These are phyloP conservation scores for Octonoba sinensis DNA, from an alignment of 2,888 invertebrate genomes.

Conservation along the genomic window DNA sequence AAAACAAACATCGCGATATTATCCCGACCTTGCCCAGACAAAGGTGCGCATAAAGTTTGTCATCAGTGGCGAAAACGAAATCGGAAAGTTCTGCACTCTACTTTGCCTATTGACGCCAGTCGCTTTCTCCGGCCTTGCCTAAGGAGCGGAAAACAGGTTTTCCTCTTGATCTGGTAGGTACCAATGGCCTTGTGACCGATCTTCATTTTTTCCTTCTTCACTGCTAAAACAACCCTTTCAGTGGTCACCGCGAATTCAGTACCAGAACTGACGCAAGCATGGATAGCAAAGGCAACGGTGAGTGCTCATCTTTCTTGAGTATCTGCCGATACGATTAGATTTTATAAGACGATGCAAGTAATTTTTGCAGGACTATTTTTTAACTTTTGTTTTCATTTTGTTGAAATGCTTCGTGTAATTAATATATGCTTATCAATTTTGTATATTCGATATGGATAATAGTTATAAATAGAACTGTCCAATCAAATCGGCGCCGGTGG, in stretches of 20 bases:
- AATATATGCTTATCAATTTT: no score
- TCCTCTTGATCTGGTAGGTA: constrained; percentile 9
- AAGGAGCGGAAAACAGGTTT: constrained; percentile 35
- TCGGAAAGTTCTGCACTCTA: not conserved
- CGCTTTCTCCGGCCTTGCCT: constrained; percentile 34
- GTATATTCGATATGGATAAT: no score
- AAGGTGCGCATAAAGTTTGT: not conserved
- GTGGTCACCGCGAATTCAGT: not conserved
- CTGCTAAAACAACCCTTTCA: constrained; percentile 21
- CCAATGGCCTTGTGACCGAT: constrained; percentile 41
- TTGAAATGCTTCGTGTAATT: no score
- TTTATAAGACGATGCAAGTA: no score
- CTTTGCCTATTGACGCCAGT: constrained; percentile 21
- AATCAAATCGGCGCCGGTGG: no score
- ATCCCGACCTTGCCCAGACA: constrained; percentile 16
- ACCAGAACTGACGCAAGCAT: constrained; percentile 10
- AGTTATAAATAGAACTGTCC: no score
- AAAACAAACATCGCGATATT: constrained; percentile 3
- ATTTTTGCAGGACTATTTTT: no score
- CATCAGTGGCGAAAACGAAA: no score
- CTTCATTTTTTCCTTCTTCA: constrained; percentile 31
- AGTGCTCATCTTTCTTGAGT: constrained; percentile 17
- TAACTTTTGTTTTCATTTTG: no score
- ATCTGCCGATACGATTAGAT: not conserved
- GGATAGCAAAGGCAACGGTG: constrained; percentile 46